Evolutionary conservation across 2,113 vertebrate species (phyloP), one percentile per base, ranked within the genome.

Genomic region (Neopipo cinnamomea): DNA sequence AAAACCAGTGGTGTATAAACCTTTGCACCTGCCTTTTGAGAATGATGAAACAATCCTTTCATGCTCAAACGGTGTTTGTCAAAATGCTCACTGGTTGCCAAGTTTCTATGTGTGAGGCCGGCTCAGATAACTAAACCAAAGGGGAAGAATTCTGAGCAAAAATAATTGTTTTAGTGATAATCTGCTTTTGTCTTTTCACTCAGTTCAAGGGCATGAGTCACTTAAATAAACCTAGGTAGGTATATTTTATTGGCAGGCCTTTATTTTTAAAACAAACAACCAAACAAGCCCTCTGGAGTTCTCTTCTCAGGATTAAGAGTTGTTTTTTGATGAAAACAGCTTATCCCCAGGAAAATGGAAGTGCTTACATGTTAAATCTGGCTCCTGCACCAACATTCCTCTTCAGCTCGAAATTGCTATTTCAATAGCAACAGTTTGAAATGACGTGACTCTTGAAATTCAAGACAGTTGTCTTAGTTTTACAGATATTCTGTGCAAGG

Each of bases 61-160:
- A 11, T 52, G 72, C 31, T 88, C 41, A 27, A 28, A 50, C 22
- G 46, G 25, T 28, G 33, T 74, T 63, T 61, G 31, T 62, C 49
- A 59, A 44, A 88, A 25, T 17, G 11, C 39, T 61, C 44, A 7
- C 11, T 1, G 6, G 31, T 50, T 85, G 41, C 53, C 35, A 37
- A 15, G 24, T 53, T 46, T 46, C 20, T 65, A 14, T 5, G 5
- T 2, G 14, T 31, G 53, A 79, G 68, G 19, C 71, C 0, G 0
- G 27, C 91, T 93, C 28, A 23, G 53, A 27, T 88, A 76, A 83
- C 75, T 85, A 65, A 91, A 14, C 28, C 30, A n/a, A 85, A 76
- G 22, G 50, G 22, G 63, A 88, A 66, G 50, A 71, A 77, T 46
- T 75, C 39, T 17, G 17, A 86, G 56, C 16, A 61, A 78, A 91